Conservation (phyloP, 1,140 invertebrate genomes). For the Eciton burchellii region DNA sequence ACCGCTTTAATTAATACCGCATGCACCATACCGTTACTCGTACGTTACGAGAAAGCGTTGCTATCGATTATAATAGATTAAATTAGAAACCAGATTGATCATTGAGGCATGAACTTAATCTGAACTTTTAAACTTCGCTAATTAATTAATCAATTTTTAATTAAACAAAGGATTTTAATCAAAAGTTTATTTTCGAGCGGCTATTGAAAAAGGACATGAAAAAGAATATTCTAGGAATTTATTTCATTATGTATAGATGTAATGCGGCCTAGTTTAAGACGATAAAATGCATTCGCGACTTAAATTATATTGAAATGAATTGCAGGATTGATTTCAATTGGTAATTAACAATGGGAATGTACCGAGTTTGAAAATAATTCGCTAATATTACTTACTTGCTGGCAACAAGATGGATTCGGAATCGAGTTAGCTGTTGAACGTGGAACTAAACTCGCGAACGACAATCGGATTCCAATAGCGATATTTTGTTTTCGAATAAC, state of each 20-base stretch:
- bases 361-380: conserved; percentile 52
- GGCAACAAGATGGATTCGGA: conserved; percentile 50
- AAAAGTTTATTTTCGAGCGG: conserved; percentile 10
- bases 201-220: background rate
- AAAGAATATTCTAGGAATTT: background rate
- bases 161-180: background rate
- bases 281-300: conserved; percentile 64
- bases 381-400: conserved; percentile 40
- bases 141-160: too few relatives aligned
- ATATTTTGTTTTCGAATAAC: background rate
- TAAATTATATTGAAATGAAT: conserved; percentile 48
- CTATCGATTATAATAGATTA: background rate
- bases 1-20: conserved; percentile 75
- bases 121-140: background rate
- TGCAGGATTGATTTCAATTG: conserved; percentile 48
- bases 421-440: conserved; percentile 61
- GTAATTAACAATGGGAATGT: conserved; percentile 31
- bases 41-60: conserved; percentile 5
- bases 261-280: background rate
- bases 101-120: background rate
- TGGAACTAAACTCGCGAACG: conserved; percentile 36
- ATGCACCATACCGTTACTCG: conserved; percentile 40
- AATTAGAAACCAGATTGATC: background rate
- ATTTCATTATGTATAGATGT: background rate
- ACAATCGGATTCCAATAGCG: conserved; percentile 17